Evolutionary conservation across 2,113 vertebrate genomes (phyloP), one percentile per base, ranked within the genome.

Genomic region (Barnardius zonarius): DNA sequence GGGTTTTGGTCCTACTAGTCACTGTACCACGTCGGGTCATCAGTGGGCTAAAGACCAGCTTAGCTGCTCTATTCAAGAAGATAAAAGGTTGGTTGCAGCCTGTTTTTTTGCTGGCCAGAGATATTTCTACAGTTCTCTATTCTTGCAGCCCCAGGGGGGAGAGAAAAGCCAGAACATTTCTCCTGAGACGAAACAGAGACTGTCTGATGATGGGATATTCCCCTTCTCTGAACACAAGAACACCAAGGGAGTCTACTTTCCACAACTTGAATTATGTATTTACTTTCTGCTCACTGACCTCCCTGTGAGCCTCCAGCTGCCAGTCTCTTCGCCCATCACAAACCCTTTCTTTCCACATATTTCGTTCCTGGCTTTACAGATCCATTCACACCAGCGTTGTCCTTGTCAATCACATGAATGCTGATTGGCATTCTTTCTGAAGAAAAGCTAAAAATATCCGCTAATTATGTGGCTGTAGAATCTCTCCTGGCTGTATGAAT

Each of bases 321-420:
- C 59, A n/a, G 25, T 70, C 28, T 78, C 51, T 43, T 25, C 33
- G 78, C 37, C 52, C 63, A 62, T 69, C 37, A 62, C 59, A 90
- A 88, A 28, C 31, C 22, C 46, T 77, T 83, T 83, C 59, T 77
- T 82, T 79, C 51, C 54, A 57, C 28, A 11, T 69, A 59, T 68
- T 88, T 90, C 63, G 85, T 63, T 88, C 54, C 13, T 54, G 64
- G 10, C 72, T 62, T 2, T 73, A 23, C 49, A 66, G 44, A 83
- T 69, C 79, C 28, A 44, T 44, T 90, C 90, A 77, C 44, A 66
- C 11, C 63, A 73, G 35, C 43, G 17, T 37, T 88, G 49, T 41
- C 79, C 83, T 94, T 94, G 77, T 78, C 90, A 86, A n/a, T 86
- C 86, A 74, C 46, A 31, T 24, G 67, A 66, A 73, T 74, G 37